Evolutionary conservation across 2,888 invertebrate species (phyloP), one percentile per base, ranked within the genome.

Genomic region (Hypomecis atomaria): DNA sequence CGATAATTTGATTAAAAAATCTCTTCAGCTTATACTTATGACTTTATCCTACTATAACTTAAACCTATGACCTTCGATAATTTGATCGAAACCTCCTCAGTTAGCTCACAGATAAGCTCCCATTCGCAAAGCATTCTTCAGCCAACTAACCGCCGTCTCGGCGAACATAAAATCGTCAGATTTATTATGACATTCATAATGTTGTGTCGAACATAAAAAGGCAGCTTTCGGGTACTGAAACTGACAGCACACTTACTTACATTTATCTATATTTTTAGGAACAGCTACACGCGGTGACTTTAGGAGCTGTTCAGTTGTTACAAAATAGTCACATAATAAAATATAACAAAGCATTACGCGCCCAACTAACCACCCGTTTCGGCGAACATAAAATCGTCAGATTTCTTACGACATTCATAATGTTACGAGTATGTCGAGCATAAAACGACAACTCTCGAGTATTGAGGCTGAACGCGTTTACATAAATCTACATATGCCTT

Each of bases 171-270:
- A 66, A 59, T 48, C 60, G 68, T 60, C 68, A 68, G 56, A 38
- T 52, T 59, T 59, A 59, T 62, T 59, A 58, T 61, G 61, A 66
- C 58, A 44, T 55, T 64, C 68, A 59, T 68, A 53, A 68, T 61
- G 66, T 62, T 50, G 59, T 53, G 57, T 57, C 52, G 44, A 45
- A 43, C 62, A 65, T 60, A 66, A 68, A 68, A 42, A 47, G 59
- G 40, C 52, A 61, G 54, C 44, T 44, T 37, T 44, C 61, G 40
- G 44, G 52, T 9, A 43, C 36, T 23, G 33, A 56, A 11, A 44
- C 47, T 44, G 40, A 37, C 36, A 47, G 36, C 57, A 44, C 44
- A 47, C n/a, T n/a, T n/a, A n/a, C 13, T 54, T 36, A 36, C 36
- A 45, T 53, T 4, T 6, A 8, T 43, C 23, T 40, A 38, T 40